Conservation (phyloP, 92 coral and sea anemone genomes). For the Palythoa grandis region DNA sequence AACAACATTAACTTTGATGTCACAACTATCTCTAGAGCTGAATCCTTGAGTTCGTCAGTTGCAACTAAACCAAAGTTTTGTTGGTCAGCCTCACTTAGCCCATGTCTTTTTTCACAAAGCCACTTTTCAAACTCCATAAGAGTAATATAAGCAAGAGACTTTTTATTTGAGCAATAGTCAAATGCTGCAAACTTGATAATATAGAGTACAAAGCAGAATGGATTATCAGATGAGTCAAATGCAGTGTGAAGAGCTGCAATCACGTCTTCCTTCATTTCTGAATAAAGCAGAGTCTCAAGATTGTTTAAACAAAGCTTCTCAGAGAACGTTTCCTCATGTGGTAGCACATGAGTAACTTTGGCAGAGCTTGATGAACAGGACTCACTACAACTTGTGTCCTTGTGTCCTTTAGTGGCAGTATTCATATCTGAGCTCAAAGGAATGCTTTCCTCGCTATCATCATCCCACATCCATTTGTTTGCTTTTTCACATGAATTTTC, state of each 20-base stretch:
- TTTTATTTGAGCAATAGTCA: constrained; percentile 79
- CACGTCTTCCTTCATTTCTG: neutral
- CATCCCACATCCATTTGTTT: neutral
- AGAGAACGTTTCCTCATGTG: neutral
- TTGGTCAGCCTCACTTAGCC: constrained; percentile 48
- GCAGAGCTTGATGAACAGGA: neutral
- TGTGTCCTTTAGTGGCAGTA: neutral
- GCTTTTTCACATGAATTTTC: neutral
- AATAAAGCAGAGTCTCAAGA: constrained; percentile 22
- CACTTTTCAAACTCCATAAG: constrained; percentile 80
- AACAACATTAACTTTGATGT: constrained; percentile 78
- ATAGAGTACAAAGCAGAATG: constrained; percentile 72
- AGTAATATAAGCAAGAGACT: constrained; percentile 85
- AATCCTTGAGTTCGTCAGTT: constrained; percentile 72
- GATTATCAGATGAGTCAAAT: neutral
- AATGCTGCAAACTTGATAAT: constrained; percentile 69
- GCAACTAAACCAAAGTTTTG: constrained; percentile 55
- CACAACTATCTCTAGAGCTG: constrained; percentile 78
- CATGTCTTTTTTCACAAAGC: constrained; percentile 60
- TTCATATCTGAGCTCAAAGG: neutral
- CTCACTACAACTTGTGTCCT: neutral
- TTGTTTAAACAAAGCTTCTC: constrained; percentile 22
- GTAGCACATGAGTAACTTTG: neutral
- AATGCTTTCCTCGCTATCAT: neutral
- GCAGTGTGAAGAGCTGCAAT: neutral